Evolutionary conservation across 2,888 invertebrate genomes (phyloP).

Genomic region (Norana najaformis): DNA sequence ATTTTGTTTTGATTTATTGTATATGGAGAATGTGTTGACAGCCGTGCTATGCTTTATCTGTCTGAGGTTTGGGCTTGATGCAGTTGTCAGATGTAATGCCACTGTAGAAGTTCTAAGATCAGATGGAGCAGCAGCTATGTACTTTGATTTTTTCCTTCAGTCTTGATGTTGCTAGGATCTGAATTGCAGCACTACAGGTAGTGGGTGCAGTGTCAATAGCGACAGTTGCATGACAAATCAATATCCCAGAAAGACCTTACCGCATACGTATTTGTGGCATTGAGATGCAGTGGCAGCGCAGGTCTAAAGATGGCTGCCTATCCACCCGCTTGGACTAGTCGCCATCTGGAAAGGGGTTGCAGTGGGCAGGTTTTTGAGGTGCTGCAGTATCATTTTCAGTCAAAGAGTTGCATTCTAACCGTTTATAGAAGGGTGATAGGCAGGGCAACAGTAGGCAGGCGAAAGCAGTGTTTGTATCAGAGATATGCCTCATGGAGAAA

Average conservation of each 20-base stretch:
- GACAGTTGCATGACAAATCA: background rate
- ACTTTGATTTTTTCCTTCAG: background rate
- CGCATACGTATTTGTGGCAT: background rate
- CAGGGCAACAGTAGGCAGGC: background rate
- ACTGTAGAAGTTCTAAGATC: background rate
- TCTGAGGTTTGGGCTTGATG: background rate
- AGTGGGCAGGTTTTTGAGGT: background rate
- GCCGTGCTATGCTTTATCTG: background rate
- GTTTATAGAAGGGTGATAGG: constrained; percentile 3
- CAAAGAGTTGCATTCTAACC: background rate
- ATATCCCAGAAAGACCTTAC: background rate
- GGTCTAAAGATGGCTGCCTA: background rate
- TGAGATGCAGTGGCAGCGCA: background rate
- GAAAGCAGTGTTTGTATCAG: background rate
- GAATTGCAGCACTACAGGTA: background rate
- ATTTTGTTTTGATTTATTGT: background rate
- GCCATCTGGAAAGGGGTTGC: constrained; percentile 5
- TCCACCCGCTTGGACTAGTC: background rate
- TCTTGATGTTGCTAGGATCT: no score
- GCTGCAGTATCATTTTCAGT: constrained; percentile 4
- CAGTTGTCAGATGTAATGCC: background rate
- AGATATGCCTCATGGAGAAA: background rate
- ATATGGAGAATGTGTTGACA: background rate
- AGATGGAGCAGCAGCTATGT: background rate
- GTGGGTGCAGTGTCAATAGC: constrained; percentile 14